Percentiles rank a stretch among this genome's conserved stretches.
phyloP scores from a whole-genome alignment of 2,888 invertebrate genomes.

The Pteria penguin region DNA sequence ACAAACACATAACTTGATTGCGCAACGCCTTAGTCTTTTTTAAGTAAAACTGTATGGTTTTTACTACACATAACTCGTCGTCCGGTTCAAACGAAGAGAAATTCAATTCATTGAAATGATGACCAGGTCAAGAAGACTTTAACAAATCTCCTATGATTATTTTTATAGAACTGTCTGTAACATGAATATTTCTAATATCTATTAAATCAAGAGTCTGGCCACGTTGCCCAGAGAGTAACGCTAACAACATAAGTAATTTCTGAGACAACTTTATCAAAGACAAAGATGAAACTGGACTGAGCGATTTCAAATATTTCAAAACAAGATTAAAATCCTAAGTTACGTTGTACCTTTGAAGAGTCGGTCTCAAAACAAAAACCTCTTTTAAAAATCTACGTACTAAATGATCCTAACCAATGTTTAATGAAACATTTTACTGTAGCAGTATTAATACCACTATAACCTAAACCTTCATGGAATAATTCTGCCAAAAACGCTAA shows the following conservation, averaged over 20 bases:
- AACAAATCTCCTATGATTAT: slow-evolving; percentile 36
- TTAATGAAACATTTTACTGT: slow-evolving; percentile 5
- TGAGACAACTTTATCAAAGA: slow-evolving; percentile 36
- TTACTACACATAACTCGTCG: slow-evolving; percentile 31
- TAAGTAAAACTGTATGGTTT: slow-evolving; percentile 20
- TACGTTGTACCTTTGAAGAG: slow-evolving; percentile 35
- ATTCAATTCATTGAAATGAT: slow-evolving; percentile 21
- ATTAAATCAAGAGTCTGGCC: slow-evolving; percentile 34
- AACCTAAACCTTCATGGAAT: slow-evolving; percentile 30
- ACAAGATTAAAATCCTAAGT: slow-evolving; percentile 49
- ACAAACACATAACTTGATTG: not conserved
- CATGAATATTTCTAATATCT: slow-evolving; percentile 25
- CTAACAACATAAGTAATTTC: slow-evolving; percentile 40
- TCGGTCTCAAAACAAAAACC: slow-evolving; percentile 36
- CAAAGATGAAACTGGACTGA: not conserved
- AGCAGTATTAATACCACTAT: slow-evolving; percentile 46
- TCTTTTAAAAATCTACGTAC: slow-evolving; percentile 45
- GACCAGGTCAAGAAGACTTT: slow-evolving; percentile 42
- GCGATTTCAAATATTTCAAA: slow-evolving; percentile 32
- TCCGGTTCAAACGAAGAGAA: slow-evolving; percentile 21
- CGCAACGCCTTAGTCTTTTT: slow-evolving; percentile 24
- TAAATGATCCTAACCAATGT: slow-evolving; percentile 15
- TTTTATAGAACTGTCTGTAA: slow-evolving; percentile 5
- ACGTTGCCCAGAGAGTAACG: slow-evolving; percentile 39
- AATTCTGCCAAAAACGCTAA: slow-evolving; percentile 31